Evolutionary conservation across 2,113 vertebrate species (phyloP), one percentile per base, ranked within the genome.

Genomic region (Polyodon spathula): DNA sequence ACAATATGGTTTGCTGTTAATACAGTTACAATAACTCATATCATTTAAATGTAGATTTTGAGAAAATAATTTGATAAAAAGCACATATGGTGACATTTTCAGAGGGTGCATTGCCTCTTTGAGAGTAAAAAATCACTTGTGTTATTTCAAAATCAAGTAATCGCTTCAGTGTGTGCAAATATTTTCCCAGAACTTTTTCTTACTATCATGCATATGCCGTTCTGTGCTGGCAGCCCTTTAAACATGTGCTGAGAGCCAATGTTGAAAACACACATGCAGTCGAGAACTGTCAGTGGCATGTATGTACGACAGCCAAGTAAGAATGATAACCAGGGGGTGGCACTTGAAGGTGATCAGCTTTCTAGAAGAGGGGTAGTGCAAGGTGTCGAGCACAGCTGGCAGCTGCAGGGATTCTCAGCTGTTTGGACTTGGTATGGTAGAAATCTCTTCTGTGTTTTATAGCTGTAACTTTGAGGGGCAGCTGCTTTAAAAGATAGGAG

Each of bases 401-500:
- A 12, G 48, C 48, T n/a, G 48, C 48, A n/a, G 8, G 48, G 48
- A 6, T 10, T 4, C 48, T 50, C 48, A 50, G 48, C 48, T 50
- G 48, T 50, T n/a, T n/a, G 12, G 10, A 11, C 48, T 50, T n/a
- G 12, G 12, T n/a, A 14, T 6, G 48, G 12, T 11, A 11, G 48
- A n/a, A 50, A 50, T 50, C 46, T 50, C 48, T 3, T 6, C 48
- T 12, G 48, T 50, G 48, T 10, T 50, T 50, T 50, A 50, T 50
- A n/a, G 48, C 48, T n/a, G 12, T 27, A 27, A 14, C 2, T 6
- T n/a, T 50, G 8, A 65, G 59, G 69, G 71, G 76, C 73, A 68
- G n/a, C 58, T 51, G 60, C 27, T 27, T 27, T 27, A 27, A 27
- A 27, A 27, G 27, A 27, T 27, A 27, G 27, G 27, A 27, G 27